Conservation (phyloP, 1,140 invertebrate genomes). For the Calycopis cecrops region DNA sequence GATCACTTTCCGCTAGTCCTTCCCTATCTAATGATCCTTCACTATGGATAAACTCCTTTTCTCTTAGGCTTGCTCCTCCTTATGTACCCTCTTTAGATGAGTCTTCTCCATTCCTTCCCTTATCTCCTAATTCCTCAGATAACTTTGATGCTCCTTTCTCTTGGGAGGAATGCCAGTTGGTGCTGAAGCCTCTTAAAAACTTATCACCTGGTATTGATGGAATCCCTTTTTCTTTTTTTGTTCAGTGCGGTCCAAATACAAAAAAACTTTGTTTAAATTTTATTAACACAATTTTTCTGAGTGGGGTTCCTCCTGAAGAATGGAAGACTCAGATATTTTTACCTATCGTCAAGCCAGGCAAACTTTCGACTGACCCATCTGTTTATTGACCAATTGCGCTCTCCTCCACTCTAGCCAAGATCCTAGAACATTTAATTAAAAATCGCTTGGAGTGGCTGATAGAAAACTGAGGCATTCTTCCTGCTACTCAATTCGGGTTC, state of each 20-base stretch:
- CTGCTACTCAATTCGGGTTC: not conserved
- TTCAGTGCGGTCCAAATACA: not conserved
- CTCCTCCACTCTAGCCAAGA: slow-evolving; percentile 2
- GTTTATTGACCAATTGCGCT: too few relatives aligned
- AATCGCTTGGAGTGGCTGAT: slow-evolving; percentile 23
- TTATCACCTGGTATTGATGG: not conserved
- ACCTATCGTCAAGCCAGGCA: too few relatives aligned
- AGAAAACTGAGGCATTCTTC: slow-evolving; percentile 10
- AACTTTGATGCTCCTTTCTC: not conserved
- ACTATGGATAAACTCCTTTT: too few relatives aligned
- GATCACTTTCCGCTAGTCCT: too few relatives aligned
- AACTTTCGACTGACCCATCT: not conserved
- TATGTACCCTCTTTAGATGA: too few relatives aligned
- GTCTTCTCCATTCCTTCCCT: too few relatives aligned
- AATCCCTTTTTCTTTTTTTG: not conserved
- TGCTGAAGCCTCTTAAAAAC: not conserved
- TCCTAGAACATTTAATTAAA: slow-evolving; percentile 23
- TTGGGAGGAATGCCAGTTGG: slow-evolving; percentile 1
- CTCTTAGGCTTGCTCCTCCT: too few relatives aligned
- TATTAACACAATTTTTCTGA: not conserved
- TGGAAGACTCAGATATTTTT: slow-evolving; percentile 1
- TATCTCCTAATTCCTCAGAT: not conserved
- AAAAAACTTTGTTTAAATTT: not conserved
- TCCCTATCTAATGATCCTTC: too few relatives aligned
- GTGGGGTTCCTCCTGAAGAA: not conserved